Conservation (phyloP, 2,797 vertebrate genomes). For the Acomys russatus region DNA sequence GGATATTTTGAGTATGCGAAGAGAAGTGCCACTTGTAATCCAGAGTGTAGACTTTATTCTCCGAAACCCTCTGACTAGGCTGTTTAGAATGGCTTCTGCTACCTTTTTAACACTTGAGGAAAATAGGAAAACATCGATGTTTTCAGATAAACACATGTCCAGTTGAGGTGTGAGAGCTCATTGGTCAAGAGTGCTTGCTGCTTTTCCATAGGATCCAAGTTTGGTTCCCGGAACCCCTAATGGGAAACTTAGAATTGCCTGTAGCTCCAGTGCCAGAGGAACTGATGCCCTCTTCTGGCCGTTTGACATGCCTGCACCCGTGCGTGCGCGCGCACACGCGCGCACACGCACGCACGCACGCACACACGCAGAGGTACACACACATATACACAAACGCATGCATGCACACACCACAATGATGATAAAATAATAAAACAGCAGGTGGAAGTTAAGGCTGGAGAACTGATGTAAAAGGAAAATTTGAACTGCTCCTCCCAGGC, state of each 20-base stretch:
- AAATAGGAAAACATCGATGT: not conserved
- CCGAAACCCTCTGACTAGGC: not conserved
- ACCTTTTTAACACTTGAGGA: not conserved
- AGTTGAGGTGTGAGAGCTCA: not conserved
- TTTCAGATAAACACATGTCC: not conserved
- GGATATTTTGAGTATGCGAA: slow-evolving; percentile 37
- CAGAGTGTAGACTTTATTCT: not conserved
- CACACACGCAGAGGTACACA: no score
- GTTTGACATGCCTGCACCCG: no score
- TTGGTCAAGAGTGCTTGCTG: not conserved
- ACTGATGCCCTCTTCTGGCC: not conserved
- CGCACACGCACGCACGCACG: no score
- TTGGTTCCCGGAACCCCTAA: not conserved
- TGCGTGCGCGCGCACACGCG: not conserved
- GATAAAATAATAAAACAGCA: slow-evolving; percentile 20
- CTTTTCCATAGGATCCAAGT: not conserved
- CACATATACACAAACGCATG: not conserved
- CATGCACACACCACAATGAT: not conserved
- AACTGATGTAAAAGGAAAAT: slow-evolving; percentile 14
- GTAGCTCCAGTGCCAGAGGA: not conserved
- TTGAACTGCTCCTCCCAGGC: slow-evolving; percentile 11
- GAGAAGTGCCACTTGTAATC: not conserved
- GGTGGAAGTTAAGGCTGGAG: slow-evolving; percentile 23
- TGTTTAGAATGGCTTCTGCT: not conserved
- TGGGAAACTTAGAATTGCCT: not conserved